phyloP scores from a whole-genome alignment of 2,797 vertebrate genomes.

The Pelodytes ibericus region DNA sequence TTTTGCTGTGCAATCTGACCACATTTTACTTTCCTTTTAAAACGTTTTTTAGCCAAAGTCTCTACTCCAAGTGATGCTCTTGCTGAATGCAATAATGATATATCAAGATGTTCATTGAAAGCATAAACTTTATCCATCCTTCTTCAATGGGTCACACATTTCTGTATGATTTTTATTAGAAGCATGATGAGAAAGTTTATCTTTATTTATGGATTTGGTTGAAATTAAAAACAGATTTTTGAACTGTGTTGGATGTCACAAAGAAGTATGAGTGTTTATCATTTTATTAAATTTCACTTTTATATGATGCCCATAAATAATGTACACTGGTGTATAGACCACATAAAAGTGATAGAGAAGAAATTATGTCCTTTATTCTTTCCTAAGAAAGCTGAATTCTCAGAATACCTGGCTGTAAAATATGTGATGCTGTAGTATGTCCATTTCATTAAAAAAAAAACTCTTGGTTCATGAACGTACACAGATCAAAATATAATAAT shows the following conservation, averaged over 20 bases:
- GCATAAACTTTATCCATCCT: conserved; percentile 27
- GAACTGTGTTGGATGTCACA: conserved; percentile 34
- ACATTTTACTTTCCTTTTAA: background rate
- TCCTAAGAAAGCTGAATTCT: conserved; percentile 26
- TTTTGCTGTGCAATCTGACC: background rate
- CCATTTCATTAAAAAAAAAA: too few relatives aligned
- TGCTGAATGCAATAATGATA: conserved; percentile 34
- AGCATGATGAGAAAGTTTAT: conserved; percentile 42
- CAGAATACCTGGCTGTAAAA: conserved; percentile 1
- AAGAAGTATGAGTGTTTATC: conserved; percentile 36
- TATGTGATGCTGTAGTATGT: background rate
- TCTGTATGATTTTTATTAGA: conserved; percentile 46
- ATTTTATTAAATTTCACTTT: conserved; percentile 44
- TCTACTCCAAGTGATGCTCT: conserved; percentile 2
- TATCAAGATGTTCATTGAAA: conserved; percentile 20
- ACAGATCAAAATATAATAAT: too few relatives aligned
- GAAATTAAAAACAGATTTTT: conserved; percentile 51
- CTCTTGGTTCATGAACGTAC: too few relatives aligned
- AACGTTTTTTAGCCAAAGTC: background rate
- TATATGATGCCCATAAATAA: conserved; percentile 46
- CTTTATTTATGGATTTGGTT: conserved; percentile 49
- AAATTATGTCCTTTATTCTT: conserved; percentile 25
- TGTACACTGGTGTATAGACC: conserved; percentile 11
- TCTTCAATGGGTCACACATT: conserved; percentile 30
- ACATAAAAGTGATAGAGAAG: conserved; percentile 36